A percentile compares a stretch with the other conserved stretches of the same genome.
Conservation (phyloP, 2,113 vertebrate species). For the Perognathus longimembris region DNA sequence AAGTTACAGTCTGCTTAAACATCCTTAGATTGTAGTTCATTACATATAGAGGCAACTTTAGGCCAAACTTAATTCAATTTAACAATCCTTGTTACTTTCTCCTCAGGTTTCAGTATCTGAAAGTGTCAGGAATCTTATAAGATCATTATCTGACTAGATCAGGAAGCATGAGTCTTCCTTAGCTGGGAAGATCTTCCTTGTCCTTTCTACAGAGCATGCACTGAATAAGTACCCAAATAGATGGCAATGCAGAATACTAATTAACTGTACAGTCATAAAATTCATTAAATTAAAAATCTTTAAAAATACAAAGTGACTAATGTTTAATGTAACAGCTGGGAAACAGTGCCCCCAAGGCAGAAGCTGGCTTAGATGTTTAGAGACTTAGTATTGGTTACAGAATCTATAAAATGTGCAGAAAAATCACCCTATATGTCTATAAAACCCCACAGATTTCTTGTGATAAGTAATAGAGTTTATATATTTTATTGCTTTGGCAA, state of each 20-base stretch:
- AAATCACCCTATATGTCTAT: conserved; percentile 63
- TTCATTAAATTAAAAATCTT: conserved; percentile 52
- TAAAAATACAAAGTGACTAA: conserved; percentile 60
- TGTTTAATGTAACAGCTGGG: conserved; percentile 67
- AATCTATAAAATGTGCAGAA: conserved; percentile 71
- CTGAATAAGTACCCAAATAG: neutral
- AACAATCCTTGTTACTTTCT: neutral
- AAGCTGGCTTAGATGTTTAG: conserved; percentile 79
- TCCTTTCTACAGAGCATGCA: neutral
- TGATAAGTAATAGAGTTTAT: conserved; percentile 78
- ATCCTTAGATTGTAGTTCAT: neutral
- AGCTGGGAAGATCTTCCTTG: neutral
- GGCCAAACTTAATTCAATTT: neutral
- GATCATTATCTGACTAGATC: neutral
- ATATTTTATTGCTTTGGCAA: conserved; percentile 76
- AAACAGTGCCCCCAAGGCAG: conserved; percentile 68
- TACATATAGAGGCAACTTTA: neutral
- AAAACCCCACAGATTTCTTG: conserved; percentile 70
- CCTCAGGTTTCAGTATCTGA: neutral
- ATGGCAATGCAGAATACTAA: neutral
- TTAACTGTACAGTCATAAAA: conserved; percentile 42
- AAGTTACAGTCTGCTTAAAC: neutral
- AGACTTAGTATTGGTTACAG: conserved; percentile 75
- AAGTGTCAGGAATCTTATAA: neutral
- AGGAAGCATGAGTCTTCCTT: neutral